Evolutionary conservation across 1,140 invertebrate species (phyloP), one percentile per base, ranked within the genome.

Genomic region (Lordiphosa collinella): DNA sequence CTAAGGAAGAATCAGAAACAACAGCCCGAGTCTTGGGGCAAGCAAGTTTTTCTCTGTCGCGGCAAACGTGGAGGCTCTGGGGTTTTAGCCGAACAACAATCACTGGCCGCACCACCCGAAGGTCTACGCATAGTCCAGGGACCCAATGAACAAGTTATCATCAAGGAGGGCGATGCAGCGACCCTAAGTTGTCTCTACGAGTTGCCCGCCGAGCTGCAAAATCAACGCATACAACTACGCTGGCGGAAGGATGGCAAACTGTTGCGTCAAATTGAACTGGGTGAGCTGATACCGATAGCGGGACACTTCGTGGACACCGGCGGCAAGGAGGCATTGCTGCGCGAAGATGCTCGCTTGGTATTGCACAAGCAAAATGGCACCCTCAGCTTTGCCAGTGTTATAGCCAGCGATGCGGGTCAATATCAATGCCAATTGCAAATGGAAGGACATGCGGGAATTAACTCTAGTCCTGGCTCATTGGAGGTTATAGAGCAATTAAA

Each of bases 201-300:
- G 1, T 92, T 92, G 1, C 91, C 92, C 53, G 68, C 47, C 4
- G 90, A 91, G 18, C 56, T 85, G 37, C 76, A 86, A 36, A 78
- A 63, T 18, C 74, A 87, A 14, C 62, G 63, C 1, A 57, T 86
- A 0, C 64, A 75, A 10, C 91, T 94, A 9, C 90, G 90, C n/a
- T 96, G 95, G 95, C 88, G 92, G 13, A 95, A 94, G 79, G 93
- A 95, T 82, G 92, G 92, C 4, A 91, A 92, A 56, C 74, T 90
- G 2, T 58, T 95, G n/a, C 91, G 90, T 47, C 91, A 92, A 56
- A 89, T 88, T 12, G 90, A 91, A 12, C 43, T 88, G 1, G 66
- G 67, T 0, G 60, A 37, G 0, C 38, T 84, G 11, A 52, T 65
- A 12, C 66, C 79, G 5, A 73, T 49, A 41, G 47, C 49, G 2